These are phyloP conservation scores for Torymus auratus DNA, from an alignment of 2,888 invertebrate genomes.

Conservation along the genomic window DNA sequence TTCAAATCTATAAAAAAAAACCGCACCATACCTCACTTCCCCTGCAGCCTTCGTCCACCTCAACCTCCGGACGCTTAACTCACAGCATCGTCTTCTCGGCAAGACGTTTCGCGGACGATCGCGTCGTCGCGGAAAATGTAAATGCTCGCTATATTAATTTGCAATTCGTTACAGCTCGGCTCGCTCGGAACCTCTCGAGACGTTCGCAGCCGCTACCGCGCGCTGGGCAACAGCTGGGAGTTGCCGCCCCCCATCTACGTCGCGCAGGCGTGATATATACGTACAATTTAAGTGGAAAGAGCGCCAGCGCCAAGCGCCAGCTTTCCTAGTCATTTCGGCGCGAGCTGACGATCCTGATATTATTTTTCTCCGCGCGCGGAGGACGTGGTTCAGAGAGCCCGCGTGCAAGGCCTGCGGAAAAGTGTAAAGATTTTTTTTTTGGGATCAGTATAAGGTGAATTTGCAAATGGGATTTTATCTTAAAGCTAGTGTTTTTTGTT, in stretches of 20 bases:
- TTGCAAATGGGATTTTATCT: no score
- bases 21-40: no score
- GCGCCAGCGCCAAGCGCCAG: constrained; percentile 37
- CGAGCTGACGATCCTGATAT: constrained; percentile 46
- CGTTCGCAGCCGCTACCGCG: not conserved
- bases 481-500: no score
- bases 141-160: constrained; percentile 69
- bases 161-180: constrained; percentile 60
- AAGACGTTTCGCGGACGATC: not conserved
- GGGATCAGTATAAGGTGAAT: no score
- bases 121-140: constrained; percentile 66
- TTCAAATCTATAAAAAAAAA: no score
- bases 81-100: no score
- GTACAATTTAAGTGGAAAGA: constrained; percentile 47
- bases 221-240: constrained; percentile 66
- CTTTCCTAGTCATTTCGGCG: constrained; percentile 53
- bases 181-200: constrained; percentile 5
- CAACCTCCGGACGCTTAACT: no score
- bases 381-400: not conserved
- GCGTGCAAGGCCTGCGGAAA: not conserved
- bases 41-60: no score
- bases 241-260: constrained; percentile 57
- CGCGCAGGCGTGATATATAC: constrained; percentile 53
- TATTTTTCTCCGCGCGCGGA: constrained; percentile 26
- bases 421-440: not conserved